Evolutionary conservation across 1,140 invertebrate species (phyloP), one percentile per base, ranked within the genome.

Genomic region (Heliconius himera): DNA sequence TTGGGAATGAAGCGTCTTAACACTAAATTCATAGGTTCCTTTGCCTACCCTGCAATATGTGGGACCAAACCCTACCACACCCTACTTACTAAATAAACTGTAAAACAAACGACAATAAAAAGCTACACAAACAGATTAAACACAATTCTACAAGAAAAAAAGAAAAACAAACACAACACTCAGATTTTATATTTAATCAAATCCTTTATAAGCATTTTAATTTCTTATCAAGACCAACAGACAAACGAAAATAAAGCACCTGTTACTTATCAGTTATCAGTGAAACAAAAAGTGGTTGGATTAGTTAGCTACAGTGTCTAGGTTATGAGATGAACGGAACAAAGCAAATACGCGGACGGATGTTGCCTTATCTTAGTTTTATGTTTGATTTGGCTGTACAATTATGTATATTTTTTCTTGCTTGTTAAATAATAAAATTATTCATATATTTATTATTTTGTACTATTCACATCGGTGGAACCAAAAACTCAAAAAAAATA

Each of bases 281-380:
- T 20, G 56, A 76, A 36, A 76, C 60, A 76, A 76, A 76, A 70
- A 33, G 29, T 66, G 22, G 60, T 29, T 29, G 60, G 60, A 66
- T 66, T 66, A 66, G 20, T 66, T 66, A 13, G 26, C 60, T 29
- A 22, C 56, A 66, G 60, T 73, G 51, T 78, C 36, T 72, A 0
- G 70, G 71, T 29, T 56, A 60, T 54, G 20, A 73, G 70, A 77
- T 51, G 76, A 81, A 76, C 46, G 78, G 46, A 29, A 78, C 75
- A 76, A 70, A 29, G 60, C 76, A 83, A 83, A 83, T 81, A 80
- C 82, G 38, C 18, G 33, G 77, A 79, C 82, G 84, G 82, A 85
- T 85, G 84, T 83, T 82, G 5, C 26, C 54, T 60, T 75, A 66
- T 41, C 41, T 41, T 41, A 41, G 41, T 66, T 29, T 13, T 1